These are phyloP conservation scores for Eumeta japonica DNA, from an alignment of 1,140 invertebrate species.

Conservation along the genomic window DNA sequence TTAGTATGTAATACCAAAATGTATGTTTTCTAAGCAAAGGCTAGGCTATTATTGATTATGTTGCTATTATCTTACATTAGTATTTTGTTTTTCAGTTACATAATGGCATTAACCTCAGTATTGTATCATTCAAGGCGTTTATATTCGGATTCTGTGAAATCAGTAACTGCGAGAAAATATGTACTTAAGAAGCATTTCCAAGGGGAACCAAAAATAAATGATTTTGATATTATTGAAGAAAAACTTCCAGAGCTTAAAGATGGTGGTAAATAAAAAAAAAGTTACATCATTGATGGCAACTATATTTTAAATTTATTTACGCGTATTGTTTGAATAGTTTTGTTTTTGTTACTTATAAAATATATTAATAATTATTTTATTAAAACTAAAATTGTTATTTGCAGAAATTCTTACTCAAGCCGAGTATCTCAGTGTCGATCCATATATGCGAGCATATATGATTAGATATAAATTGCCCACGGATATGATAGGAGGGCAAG, in stretches of 20 bases:
- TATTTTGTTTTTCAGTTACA: no score
- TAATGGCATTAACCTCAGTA: no score
- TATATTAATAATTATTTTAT: no score
- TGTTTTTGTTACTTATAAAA: conserved; percentile 32
- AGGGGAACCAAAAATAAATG: conserved; percentile 63
- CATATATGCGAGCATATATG: conserved; percentile 66
- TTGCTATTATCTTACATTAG: no score
- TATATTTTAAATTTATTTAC: no score
- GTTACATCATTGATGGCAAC: no score
- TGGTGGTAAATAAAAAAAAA: conserved; percentile 56
- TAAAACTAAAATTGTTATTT: conserved; percentile 18
- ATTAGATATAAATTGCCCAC: conserved; percentile 49
- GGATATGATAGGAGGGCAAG: conserved; percentile 65
- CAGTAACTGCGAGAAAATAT: conserved; percentile 61
- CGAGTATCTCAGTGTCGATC: conserved; percentile 69
- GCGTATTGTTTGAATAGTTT: conserved; percentile 6
- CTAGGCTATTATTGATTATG: no score
- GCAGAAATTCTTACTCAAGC: conserved; percentile 67
- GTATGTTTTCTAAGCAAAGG: no score
- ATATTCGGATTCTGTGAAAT: conserved; percentile 31
- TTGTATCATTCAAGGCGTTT: no score
- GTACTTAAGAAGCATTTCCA: conserved; percentile 63
- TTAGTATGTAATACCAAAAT: no score
- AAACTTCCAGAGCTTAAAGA: conserved; percentile 62
- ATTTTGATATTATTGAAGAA: conserved; percentile 66